phyloP scores from a whole-genome alignment of 2,888 invertebrate species.

The Argyresthia goedartella region DNA sequence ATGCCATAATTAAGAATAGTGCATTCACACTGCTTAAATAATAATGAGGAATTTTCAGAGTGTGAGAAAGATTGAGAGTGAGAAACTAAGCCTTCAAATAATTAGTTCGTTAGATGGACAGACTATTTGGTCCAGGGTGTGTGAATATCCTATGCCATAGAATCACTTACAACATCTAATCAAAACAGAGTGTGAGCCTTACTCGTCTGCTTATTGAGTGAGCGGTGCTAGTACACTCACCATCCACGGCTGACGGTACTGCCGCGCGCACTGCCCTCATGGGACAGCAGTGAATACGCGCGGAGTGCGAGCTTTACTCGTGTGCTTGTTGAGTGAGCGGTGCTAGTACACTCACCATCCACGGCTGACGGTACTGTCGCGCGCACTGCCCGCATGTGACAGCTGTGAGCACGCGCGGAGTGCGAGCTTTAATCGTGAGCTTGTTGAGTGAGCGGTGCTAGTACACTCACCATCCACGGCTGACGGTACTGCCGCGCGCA shows the following conservation, averaged over 20 bases:
- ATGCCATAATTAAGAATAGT: background rate
- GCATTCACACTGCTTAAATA: background rate
- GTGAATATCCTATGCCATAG: too few relatives aligned
- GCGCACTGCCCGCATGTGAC: conserved; percentile 27
- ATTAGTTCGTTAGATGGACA: too few relatives aligned
- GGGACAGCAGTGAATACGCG: conserved; percentile 16
- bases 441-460: conserved; percentile 56
- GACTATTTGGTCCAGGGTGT: too few relatives aligned
- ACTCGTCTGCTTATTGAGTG: too few relatives aligned
- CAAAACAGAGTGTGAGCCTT: too few relatives aligned
- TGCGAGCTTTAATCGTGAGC: conserved; percentile 30
- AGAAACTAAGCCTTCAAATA: too few relatives aligned
- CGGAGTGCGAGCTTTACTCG: conserved; percentile 26
- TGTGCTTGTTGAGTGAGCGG: conserved; percentile 53
- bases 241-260: conserved; percentile 40
- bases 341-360: conserved; percentile 37
- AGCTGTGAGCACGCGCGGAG: conserved; percentile 22
- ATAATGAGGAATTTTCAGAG: background rate
- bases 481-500: background rate
- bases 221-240: conserved; percentile 19
- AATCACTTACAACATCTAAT: too few relatives aligned
- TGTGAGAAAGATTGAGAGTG: background rate
- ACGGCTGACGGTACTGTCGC: conserved; percentile 29
- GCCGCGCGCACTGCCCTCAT: conserved; percentile 30
- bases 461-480: background rate